Percentiles rank a stretch among this genome's conserved stretches.
Conservation (phyloP, 2,797 vertebrate genomes). For the Enteromius argenteus region DNA sequence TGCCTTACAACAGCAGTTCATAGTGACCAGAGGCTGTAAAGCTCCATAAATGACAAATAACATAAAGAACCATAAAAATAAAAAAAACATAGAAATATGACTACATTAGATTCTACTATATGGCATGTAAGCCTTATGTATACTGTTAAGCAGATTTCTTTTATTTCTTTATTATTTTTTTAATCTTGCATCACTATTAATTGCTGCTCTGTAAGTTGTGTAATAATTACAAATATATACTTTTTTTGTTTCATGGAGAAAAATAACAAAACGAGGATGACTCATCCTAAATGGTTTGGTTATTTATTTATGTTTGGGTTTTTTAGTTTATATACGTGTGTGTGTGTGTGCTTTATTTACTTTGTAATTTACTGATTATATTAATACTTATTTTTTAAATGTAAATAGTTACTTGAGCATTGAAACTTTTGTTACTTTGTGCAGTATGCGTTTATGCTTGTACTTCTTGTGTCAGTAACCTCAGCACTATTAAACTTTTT, state of each 20-base stretch:
- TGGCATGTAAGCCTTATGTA: background rate
- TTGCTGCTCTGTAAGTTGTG: background rate
- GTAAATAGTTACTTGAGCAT: background rate
- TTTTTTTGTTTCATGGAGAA: background rate
- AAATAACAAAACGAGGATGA: too few species aligned
- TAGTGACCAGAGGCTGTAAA: constrained; percentile 7
- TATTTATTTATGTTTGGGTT: background rate
- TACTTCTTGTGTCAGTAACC: background rate
- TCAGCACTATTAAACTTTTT: background rate
- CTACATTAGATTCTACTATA: background rate
- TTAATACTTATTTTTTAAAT: background rate
- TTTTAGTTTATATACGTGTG: background rate
- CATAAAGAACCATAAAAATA: background rate
- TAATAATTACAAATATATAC: background rate
- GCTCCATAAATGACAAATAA: background rate
- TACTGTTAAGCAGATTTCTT: background rate
- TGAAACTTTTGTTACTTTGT: background rate
- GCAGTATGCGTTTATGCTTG: background rate
- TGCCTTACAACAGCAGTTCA: constrained; percentile 16
- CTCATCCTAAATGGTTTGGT: background rate
- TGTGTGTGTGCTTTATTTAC: background rate
- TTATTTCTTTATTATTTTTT: background rate
- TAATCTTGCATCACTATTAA: background rate
- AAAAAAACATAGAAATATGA: background rate
- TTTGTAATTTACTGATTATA: background rate